phyloP scores from a whole-genome alignment of 2,113 vertebrate genomes.

The Pardalotus punctatus region DNA sequence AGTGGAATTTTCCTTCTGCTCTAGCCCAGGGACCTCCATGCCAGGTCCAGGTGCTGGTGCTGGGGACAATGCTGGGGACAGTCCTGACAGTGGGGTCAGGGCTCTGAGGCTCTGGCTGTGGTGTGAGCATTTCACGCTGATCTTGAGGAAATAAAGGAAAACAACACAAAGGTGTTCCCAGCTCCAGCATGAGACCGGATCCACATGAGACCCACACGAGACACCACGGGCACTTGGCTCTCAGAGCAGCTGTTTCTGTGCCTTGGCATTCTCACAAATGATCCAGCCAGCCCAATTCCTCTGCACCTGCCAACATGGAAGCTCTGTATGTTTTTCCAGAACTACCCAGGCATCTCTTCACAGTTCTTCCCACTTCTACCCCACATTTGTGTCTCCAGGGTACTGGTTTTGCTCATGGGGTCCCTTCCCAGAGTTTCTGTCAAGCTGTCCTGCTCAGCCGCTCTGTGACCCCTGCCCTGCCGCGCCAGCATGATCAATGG shows the following conservation, averaged over 20 bases:
- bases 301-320: not conserved
- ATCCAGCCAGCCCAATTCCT: not conserved
- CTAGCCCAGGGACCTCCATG: too few species aligned
- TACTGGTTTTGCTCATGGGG: not conserved
- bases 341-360: not conserved
- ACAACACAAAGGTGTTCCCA: too few species aligned
- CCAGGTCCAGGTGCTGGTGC: not conserved
- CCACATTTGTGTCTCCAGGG: not conserved
- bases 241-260: not conserved
- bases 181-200: not conserved
- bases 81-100: not conserved
- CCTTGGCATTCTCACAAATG: not conserved
- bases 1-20: not conserved
- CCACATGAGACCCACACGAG: rapidly evolving
- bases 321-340: not conserved
- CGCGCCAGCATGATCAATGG: rapidly evolving
- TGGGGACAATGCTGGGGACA: not conserved
- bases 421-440: not conserved
- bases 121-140: too few species aligned
- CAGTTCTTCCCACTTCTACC: too few species aligned
- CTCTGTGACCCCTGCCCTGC: not conserved
- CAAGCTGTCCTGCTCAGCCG: not conserved
- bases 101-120: not conserved
- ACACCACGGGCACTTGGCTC: not conserved
- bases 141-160: too few species aligned